Base-by-base conservation (phyloP, 2,888 invertebrate genomes). In the Octonoba sinensis region DNA sequence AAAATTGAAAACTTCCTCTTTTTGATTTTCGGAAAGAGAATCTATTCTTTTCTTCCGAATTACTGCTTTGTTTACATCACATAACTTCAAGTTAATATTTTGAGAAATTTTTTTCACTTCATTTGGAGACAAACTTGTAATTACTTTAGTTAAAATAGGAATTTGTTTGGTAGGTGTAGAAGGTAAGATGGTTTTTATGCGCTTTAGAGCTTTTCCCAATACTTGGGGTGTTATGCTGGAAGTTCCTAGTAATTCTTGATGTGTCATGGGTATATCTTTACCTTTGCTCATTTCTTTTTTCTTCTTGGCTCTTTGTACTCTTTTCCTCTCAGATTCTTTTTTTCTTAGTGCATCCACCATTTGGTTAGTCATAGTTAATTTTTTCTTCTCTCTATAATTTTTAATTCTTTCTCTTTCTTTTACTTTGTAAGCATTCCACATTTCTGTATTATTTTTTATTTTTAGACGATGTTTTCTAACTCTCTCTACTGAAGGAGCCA, bases 391-490 rank as follows among this genome's bases (percentile, higher is more conserved):
- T 22, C 56, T 56, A 18, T 56, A 56, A 3, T 18, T 18, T 18
- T 18, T 56, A 56, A 56, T n/a, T 56, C 56, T 56, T 18, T 56
- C 18, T 6, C 56, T 56, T 56, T 56, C 56, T 56, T 56, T 56
- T 12, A 6, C 18, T 18, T 56, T 56, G 3, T 56, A 6, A 56
- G 56, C 56, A 3, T 3, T 18, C 16, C 56, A n/a, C 2, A 18
- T 18, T 18, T 27, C 27, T 27, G 2, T 27, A 6, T 27, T 6
- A 27, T 27, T 27, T 6, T 27, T 27, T 27, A 3, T 15, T 56
- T 56, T 56, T 22, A n/a, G 3, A 15, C 18, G 16, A 56, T 56
- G 56, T 18, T 56, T 56, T 18, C 56, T 56, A 6, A 56, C 56
- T 56, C 56, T 56, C n/a, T n/a, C 18, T 56, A 18, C 18, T 15